Conservation (phyloP, 2,888 invertebrate species). For the Drosophila quasianomalipes region DNA sequence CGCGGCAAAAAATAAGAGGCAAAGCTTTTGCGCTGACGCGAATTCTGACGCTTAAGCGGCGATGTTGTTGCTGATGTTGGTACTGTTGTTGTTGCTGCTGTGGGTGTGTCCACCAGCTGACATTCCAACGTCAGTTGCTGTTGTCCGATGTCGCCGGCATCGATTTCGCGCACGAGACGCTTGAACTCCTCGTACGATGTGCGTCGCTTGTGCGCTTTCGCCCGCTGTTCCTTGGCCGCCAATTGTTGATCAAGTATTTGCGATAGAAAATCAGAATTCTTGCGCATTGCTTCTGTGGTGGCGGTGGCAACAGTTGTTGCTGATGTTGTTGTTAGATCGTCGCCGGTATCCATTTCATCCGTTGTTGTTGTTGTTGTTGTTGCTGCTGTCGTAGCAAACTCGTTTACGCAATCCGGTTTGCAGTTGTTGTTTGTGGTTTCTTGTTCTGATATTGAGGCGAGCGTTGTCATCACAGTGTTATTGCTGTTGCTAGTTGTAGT, state of each 20-base stretch:
- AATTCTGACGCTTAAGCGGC: slow-evolving; percentile 83
- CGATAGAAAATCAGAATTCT: slow-evolving; percentile 85
- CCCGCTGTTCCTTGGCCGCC: slow-evolving; percentile 81
- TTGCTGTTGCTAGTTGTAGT: slow-evolving; percentile 42
- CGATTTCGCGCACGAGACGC: slow-evolving; percentile 84
- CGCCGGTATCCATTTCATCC: slow-evolving; percentile 82
- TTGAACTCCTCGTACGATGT: slow-evolving; percentile 86
- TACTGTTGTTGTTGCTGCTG: slow-evolving; percentile 13
- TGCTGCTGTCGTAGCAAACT: slow-evolving; percentile 62
- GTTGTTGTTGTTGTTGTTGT: slow-evolving; percentile 8
- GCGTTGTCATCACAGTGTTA: slow-evolving; percentile 59
- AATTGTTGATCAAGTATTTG: slow-evolving; percentile 84
- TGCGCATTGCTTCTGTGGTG: slow-evolving; percentile 83
- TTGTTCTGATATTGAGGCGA: slow-evolving; percentile 84
- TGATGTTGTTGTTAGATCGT: slow-evolving; percentile 65
- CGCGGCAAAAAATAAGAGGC: slow-evolving; percentile 74
- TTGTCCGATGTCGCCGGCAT: slow-evolving; percentile 56
- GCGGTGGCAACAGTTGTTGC: slow-evolving; percentile 18
- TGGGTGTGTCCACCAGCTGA: slow-evolving; percentile 43
- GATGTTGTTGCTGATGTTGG: slow-evolving; percentile 27
- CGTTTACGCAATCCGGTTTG: slow-evolving; percentile 80
- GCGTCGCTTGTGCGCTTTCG: slow-evolving; percentile 84
- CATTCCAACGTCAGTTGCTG: slow-evolving; percentile 48
- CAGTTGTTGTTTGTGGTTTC: slow-evolving; percentile 61
- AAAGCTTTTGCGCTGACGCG: slow-evolving; percentile 83